These are phyloP conservation scores for Phrynosoma blainvillii DNA, from an alignment of 2,113 vertebrate genomes.

Conservation along the genomic window DNA sequence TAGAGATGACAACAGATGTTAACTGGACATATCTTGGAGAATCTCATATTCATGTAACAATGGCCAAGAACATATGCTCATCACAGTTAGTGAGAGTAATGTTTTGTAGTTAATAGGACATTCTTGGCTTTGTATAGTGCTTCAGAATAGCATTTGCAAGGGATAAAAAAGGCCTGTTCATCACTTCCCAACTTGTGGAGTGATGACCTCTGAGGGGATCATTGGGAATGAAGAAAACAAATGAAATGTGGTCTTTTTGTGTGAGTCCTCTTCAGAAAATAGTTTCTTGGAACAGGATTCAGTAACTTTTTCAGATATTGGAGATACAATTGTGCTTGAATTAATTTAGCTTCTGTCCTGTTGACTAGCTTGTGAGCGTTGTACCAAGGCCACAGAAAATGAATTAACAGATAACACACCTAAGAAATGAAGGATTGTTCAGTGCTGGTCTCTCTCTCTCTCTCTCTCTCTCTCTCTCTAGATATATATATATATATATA, in stretches of 20 bases:
- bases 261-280: neutral
- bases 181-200: accelerated
- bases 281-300: accelerated
- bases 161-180: neutral
- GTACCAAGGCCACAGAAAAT: neutral
- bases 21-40: constrained; percentile 15
- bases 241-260: neutral
- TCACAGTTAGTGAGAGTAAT: neutral
- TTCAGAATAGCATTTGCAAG: neutral
- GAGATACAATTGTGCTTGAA: neutral
- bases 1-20: constrained; percentile 63
- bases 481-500: too few species aligned
- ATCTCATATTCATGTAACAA: constrained; percentile 25
- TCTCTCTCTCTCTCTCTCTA: too few species aligned
- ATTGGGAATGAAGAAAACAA: neutral
- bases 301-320: neutral
- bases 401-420: too few species aligned
- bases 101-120: neutral
- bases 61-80: constrained; percentile 47
- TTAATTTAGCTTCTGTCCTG: neutral
- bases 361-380: neutral
- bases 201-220: neutral
- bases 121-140: neutral
- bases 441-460: neutral
- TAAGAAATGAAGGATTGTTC: neutral